phyloP scores from a whole-genome alignment of 2,797 vertebrate species.

The Mus minutoides region DNA sequence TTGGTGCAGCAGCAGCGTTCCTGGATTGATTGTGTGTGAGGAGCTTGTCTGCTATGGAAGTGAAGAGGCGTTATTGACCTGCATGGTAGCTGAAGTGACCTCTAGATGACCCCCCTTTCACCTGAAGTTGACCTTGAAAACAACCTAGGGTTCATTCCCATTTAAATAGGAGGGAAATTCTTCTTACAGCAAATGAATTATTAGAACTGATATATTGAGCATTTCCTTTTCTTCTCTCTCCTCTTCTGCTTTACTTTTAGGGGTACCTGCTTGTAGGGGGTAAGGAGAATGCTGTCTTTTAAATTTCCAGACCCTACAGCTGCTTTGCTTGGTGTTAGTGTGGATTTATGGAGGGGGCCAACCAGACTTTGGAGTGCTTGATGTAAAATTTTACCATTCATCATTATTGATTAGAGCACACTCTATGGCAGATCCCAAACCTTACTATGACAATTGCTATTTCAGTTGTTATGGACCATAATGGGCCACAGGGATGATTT shows the following conservation, averaged over 20 bases:
- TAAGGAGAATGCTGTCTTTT: slow-evolving; percentile 82
- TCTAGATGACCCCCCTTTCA: slow-evolving; percentile 95
- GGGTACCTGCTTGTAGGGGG: slow-evolving; percentile 84
- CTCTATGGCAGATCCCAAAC: slow-evolving; percentile 90
- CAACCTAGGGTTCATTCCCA: slow-evolving; percentile 89
- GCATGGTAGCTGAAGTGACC: slow-evolving; percentile 93
- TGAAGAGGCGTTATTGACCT: slow-evolving; percentile 96
- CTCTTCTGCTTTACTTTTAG: slow-evolving; percentile 80
- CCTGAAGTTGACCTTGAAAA: slow-evolving; percentile 99
- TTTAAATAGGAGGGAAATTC: slow-evolving; percentile 92
- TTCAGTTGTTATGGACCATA: slow-evolving; percentile 93
- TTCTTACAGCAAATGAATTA: slow-evolving; percentile 90
- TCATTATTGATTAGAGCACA: slow-evolving; percentile 95
- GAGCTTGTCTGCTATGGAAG: slow-evolving; percentile 92
- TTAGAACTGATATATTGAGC: slow-evolving; percentile 93
- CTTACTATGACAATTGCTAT: slow-evolving; percentile 95
- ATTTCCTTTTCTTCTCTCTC: slow-evolving; percentile 82
- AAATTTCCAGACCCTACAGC: slow-evolving; percentile 91
- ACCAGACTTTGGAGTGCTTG: slow-evolving; percentile 88
- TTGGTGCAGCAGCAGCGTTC: slow-evolving; percentile 88
- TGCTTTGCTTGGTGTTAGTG: slow-evolving; percentile 89
- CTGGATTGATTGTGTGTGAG: slow-evolving; percentile 92
- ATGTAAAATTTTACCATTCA: slow-evolving; percentile 94
- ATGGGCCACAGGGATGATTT: slow-evolving; percentile 93
- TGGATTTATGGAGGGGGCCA: slow-evolving; percentile 93